Evolutionary conservation across 2,888 invertebrate genomes (phyloP).

Genomic region (Nomada fucata): DNA sequence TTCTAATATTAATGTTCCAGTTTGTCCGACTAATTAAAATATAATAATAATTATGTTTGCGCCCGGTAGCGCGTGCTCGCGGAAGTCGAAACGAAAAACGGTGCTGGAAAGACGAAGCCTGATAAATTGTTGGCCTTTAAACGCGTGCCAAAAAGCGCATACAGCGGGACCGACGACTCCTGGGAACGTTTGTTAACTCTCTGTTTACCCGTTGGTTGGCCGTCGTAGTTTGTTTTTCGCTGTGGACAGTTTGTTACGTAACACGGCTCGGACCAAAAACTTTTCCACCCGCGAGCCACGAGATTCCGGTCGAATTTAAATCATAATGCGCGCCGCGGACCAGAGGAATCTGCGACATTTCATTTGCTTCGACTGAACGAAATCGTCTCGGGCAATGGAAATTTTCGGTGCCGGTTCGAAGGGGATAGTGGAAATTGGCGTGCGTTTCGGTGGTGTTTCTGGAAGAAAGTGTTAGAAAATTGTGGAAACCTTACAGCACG

Average conservation of each 20-base stretch:
- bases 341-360: neutral
- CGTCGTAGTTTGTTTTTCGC: neutral
- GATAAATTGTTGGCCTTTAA: slow-evolving; percentile 13
- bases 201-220: slow-evolving; percentile 5
- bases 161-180: neutral
- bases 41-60: slow-evolving; percentile 41
- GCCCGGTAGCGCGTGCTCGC: neutral
- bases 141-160: neutral
- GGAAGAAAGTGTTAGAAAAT: too few species aligned
- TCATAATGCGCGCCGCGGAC: neutral
- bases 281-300: neutral
- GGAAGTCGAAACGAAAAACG: neutral
- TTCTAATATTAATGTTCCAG: too few species aligned
- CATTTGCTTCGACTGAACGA: neutral
- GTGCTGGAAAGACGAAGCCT: slow-evolving; percentile 4
- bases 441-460: neutral
- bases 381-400: neutral
- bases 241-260: neutral
- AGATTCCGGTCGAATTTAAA: slow-evolving; percentile 21
- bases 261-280: neutral
- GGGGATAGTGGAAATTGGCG: neutral
- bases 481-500: too few species aligned
- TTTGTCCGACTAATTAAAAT: too few species aligned
- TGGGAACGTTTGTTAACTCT: neutral
- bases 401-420: neutral